Base-by-base conservation (phyloP, 2,113 vertebrate genomes). In the Chelonoidis abingdonii region DNA sequence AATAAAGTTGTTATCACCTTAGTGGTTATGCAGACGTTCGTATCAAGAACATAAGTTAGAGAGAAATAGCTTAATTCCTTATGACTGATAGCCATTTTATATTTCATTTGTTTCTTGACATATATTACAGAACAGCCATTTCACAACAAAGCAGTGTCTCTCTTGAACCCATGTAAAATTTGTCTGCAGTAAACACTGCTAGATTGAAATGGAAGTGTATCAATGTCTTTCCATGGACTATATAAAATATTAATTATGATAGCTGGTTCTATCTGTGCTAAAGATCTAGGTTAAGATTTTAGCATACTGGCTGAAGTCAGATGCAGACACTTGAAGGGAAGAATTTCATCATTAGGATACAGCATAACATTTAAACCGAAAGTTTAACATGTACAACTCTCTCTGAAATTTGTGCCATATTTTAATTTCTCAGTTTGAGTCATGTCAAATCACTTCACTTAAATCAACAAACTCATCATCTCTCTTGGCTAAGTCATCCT, bases 401-500 rank as follows among this genome's bases (percentile, higher is more conserved):
- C 24, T 88, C 35, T 56, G 80, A 84, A 69, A 86, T 89, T 93
- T 94, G 13, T 86, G 62, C 6, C 44, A 22, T 5, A 44, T 72
- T 69, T 78, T 62, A 54, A 59, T 41, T 41, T 84, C 19, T 50
- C 54, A 27, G 16, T 9, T 84, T 13, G 3, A 79, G 17, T 62
- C 19, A 38, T 12, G 62, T 97, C 96, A 98, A 75, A 97, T 29
- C 25, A 47, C 95, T 17, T 94, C 95, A 52, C 97, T 97, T 47
- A 98, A 91, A 76, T 98, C 98, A 91, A 98, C 95, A 84, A 98
- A 98, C 80, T 99, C 99, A 2, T 99, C 99, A 91, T 99, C 99
- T 81, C 97, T 98, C 83, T 96, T 98, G 49, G 98, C 98, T 92
- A 99, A 97, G 62, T 98, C 98, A n/a, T 98, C 99, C 29, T 98